Conservation (phyloP, 2,797 vertebrate species). For the Parauchenoglanis ngamensis region DNA sequence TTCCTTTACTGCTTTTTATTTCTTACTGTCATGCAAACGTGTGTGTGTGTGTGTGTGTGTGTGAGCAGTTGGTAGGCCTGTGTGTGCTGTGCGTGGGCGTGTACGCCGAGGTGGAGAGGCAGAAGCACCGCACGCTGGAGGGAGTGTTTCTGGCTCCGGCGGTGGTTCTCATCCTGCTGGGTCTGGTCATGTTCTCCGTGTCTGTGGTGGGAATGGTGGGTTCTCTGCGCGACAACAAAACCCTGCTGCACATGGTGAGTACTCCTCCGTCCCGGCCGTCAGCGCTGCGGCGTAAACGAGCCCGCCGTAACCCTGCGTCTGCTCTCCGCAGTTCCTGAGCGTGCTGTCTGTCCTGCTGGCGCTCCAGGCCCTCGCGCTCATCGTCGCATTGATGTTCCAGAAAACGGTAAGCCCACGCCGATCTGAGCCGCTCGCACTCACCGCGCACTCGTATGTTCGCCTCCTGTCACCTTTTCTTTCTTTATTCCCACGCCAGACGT, state of each 20-base stretch:
- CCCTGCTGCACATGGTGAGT: slow-evolving; percentile 83
- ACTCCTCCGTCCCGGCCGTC: background rate
- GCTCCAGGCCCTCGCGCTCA: slow-evolving; percentile 78
- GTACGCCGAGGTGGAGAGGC: slow-evolving; percentile 87
- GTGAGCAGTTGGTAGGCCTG: slow-evolving; percentile 80
- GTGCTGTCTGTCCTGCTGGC: slow-evolving; percentile 84
- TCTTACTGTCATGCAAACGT: background rate
- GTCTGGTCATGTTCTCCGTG: slow-evolving; percentile 84
- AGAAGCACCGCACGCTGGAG: slow-evolving; percentile 86
- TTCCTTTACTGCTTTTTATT: background rate
- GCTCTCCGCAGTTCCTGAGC: slow-evolving; percentile 82
- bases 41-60: background rate
- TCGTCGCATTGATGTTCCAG: slow-evolving; percentile 82
- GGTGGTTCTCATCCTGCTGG: slow-evolving; percentile 86
- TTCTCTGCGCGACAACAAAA: slow-evolving; percentile 87
- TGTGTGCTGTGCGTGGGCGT: slow-evolving; percentile 83
- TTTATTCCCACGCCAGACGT: slow-evolving; percentile 71
- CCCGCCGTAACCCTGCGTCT: background rate
- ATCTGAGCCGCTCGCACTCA: background rate
- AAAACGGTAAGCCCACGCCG: slow-evolving; percentile 74
- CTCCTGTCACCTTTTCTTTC: background rate
- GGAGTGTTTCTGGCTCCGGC: slow-evolving; percentile 89
- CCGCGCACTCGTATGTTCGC: too few relatives aligned
- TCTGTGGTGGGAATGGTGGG: slow-evolving; percentile 88
- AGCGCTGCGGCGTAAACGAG: background rate